Evolutionary conservation across 2,113 vertebrate genomes (phyloP).

Genomic region (Chaetodon trifascialis): DNA sequence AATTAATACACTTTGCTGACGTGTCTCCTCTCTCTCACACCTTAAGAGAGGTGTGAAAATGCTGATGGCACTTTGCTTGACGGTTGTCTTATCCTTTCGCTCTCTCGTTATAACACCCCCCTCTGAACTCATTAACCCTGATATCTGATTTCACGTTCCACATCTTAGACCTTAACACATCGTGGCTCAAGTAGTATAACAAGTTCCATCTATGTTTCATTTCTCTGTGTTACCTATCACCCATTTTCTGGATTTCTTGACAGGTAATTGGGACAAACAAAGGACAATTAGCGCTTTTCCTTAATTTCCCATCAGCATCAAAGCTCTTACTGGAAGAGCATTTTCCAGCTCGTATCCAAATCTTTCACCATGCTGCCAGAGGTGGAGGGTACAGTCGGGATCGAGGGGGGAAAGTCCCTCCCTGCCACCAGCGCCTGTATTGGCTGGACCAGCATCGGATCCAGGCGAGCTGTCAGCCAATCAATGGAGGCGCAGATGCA

Average conservation of each 20-base stretch:
- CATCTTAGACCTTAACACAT: conserved; percentile 4
- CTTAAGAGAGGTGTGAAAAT: neutral
- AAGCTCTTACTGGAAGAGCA: conserved; percentile 66
- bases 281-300: conserved; percentile 45
- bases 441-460: conserved; percentile 62
- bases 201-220: too few relatives aligned
- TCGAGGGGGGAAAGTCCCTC: conserved; percentile 59
- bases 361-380: conserved; percentile 75
- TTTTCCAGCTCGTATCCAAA: conserved; percentile 74
- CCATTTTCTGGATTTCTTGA: conserved; percentile 3
- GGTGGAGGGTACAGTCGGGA: conserved; percentile 44
- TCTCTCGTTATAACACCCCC: conserved; percentile 20
- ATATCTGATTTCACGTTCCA: conserved; percentile 63
- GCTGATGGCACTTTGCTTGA: conserved; percentile 23
- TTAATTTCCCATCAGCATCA: conserved; percentile 46
- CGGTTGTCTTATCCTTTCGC: conserved; percentile 40
- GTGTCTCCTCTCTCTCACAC: neutral
- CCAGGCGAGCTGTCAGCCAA: conserved; percentile 67
- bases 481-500: conserved; percentile 62
- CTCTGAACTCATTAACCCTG: conserved; percentile 16
- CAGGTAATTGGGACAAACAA: conserved; percentile 2
- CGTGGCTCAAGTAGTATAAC: neutral
- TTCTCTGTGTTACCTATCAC: too few relatives aligned
- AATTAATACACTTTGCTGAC: neutral
- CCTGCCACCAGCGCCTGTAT: conserved; percentile 46